Base-by-base conservation (phyloP, 2,888 invertebrate genomes). In the Nemotelus nigrinus region DNA sequence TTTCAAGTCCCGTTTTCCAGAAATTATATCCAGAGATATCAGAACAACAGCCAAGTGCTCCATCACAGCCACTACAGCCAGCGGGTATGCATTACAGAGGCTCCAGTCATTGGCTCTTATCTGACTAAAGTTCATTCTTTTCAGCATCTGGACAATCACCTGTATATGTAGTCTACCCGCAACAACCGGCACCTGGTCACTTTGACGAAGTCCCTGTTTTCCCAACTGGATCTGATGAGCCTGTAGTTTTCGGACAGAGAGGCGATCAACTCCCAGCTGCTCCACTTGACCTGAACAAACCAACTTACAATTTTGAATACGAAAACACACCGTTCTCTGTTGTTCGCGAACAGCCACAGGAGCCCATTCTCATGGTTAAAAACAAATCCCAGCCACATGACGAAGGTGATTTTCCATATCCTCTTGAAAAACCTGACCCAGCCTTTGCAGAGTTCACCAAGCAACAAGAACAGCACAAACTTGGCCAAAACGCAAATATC, bases 351-450 rank as follows among this genome's bases (percentile, higher is more conserved):
- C 87, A 88, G 77, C 87, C 85, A 0, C 88, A 88, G 80, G 88
- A 88, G 81, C 88, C 88, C 6, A 87, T 89, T 55, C 82, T 88
- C 58, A 86, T 85, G 79, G 81, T 84, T n/a, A 86, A 86, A 78
- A 86, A 85, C 78, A 87, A 86, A 71, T 81, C 83, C 0, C 84
- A 85, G 2, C 78, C 84, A 76, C 86, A 80, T 8, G 81, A 82
- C 53, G 90, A 89, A 82, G 89, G 89, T 0, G 90, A 91, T 81
- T 92, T 92, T 80, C 92, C 92, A 0, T 92, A 92, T 84, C 89
- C 90, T 0, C 84, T 92, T 39, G 91, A 92, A 82, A 88, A 89
- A 77, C 91, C 92, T 0, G 89, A 90, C 83, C 87, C 89, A 0
- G 86, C 89, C 57, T 84, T 82, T 47, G 81, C 83, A 0, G 85